phyloP scores from a whole-genome alignment of 2,797 vertebrate genomes.

The Chrosomus eos region DNA sequence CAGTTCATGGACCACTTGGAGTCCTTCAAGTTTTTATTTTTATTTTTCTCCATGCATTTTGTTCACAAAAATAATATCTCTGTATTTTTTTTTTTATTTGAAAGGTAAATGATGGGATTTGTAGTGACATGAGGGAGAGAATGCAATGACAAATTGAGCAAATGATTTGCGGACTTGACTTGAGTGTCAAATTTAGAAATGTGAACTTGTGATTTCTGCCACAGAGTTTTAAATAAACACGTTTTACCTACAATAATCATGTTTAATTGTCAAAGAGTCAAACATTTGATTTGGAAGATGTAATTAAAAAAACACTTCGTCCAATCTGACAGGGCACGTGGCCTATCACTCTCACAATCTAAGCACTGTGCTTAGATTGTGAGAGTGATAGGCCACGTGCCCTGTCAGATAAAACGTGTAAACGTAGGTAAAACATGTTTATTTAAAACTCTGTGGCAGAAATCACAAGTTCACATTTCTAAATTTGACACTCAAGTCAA shows the following conservation, averaged over 20 bases:
- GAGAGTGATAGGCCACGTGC: too few species aligned
- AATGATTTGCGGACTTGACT: background rate
- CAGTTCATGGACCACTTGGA: background rate
- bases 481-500: background rate
- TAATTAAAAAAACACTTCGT: background rate
- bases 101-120: background rate
- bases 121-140: background rate
- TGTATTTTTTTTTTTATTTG: background rate
- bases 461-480: slow-evolving; percentile 1
- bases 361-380: too few species aligned
- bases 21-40: too few species aligned
- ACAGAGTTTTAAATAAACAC: background rate
- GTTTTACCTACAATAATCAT: background rate
- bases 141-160: background rate
- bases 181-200: background rate
- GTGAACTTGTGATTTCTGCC: background rate
- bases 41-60: background rate
- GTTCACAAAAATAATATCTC: background rate
- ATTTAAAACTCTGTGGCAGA: background rate
- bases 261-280: background rate
- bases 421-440: background rate
- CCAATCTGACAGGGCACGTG: background rate
- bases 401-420: too few species aligned
- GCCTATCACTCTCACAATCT: background rate
- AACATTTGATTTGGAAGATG: slow-evolving; percentile 7